These are phyloP conservation scores for Drosophila persimilis DNA, from an alignment of 1,140 invertebrate genomes.

Conservation along the genomic window DNA sequence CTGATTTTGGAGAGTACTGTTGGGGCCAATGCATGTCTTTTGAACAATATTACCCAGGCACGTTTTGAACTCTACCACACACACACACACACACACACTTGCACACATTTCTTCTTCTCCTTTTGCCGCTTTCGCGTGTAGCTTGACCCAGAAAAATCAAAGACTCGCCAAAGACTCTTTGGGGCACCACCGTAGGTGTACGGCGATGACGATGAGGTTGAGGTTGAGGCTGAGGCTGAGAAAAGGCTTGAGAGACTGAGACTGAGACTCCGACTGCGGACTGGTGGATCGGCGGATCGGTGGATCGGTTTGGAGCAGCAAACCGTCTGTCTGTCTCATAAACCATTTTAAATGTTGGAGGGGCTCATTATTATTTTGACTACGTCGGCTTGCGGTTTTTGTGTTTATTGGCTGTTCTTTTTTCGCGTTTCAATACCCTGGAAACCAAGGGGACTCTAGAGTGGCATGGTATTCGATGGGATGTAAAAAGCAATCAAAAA, in stretches of 20 bases:
- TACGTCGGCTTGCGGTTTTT: conserved; percentile 71
- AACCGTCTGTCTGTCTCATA: conserved; percentile 44
- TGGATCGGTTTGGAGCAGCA: too few species aligned
- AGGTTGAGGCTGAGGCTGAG: not conserved
- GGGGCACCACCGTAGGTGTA: conserved; percentile 50
- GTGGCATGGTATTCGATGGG: too few species aligned
- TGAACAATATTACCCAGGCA: conserved; percentile 64
- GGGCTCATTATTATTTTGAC: conserved; percentile 76
- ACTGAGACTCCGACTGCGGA: conserved; percentile 23
- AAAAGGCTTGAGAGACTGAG: conserved; percentile 18
- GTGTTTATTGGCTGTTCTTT: conserved; percentile 58
- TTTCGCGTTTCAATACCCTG: not conserved
- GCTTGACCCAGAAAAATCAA: conserved; percentile 74
- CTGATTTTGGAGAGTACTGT: not conserved
- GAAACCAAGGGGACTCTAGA: too few species aligned
- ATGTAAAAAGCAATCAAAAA: too few species aligned
- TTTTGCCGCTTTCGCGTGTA: conserved; percentile 41
- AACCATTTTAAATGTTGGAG: conserved; percentile 72
- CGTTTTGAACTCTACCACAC: conserved; percentile 70
- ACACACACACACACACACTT: conserved; percentile 12
- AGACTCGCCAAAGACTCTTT: conserved; percentile 32
- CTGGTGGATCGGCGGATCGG: conserved; percentile 7
- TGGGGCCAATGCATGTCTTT: conserved; percentile 43
- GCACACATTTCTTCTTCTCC: conserved; percentile 22
- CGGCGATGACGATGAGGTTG: conserved; percentile 38